Conservation (phyloP, 1,140 invertebrate species). For the Aphaenogaster floridana region DNA sequence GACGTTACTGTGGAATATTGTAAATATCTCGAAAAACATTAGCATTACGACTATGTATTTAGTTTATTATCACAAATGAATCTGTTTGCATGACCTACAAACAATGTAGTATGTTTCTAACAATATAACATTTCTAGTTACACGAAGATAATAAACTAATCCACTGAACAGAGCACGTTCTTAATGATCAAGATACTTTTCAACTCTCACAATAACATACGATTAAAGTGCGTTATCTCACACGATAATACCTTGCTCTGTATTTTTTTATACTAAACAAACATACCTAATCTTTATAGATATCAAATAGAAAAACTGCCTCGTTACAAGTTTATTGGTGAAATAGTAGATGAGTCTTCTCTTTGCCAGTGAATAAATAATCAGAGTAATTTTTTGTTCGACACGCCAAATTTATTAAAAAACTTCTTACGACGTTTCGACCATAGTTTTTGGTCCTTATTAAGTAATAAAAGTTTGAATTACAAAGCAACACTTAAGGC, state of each 20-base stretch:
- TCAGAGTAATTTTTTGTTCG: no score
- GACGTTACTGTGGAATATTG: background rate
- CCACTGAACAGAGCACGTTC: background rate
- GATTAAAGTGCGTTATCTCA: background rate
- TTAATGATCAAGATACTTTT: background rate
- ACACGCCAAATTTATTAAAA: no score
- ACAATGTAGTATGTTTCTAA: background rate
- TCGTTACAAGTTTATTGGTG: background rate
- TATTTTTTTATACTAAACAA: background rate
- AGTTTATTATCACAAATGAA: background rate
- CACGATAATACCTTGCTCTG: background rate
- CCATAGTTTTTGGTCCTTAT: no score
- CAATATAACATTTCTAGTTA: background rate
- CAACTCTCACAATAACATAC: background rate
- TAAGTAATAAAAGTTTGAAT: no score
- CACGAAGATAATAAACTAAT: background rate
- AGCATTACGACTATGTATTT: background rate
- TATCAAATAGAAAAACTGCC: background rate
- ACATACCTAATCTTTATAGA: background rate
- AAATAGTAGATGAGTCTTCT: no score
- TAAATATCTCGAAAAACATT: background rate
- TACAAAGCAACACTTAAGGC: no score
- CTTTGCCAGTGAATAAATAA: no score
- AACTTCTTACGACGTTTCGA: no score
- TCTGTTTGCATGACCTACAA: background rate